phyloP scores from a whole-genome alignment of 2,113 vertebrate genomes.

The Sylvia atricapilla region DNA sequence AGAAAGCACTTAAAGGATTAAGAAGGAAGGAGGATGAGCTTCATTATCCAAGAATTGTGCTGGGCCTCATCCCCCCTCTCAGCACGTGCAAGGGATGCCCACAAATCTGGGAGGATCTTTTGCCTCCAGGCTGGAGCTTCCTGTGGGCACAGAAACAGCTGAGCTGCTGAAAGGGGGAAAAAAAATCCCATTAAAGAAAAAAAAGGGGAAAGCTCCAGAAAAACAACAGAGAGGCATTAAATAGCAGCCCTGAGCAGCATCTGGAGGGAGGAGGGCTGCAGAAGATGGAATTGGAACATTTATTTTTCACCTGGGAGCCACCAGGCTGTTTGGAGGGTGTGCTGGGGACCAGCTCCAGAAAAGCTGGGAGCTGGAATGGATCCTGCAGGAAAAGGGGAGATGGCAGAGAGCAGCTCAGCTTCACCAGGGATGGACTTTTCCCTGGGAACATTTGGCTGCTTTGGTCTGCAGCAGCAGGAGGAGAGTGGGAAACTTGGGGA shows the following conservation, averaged over 20 bases:
- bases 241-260: background rate
- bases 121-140: background rate
- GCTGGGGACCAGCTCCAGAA: background rate
- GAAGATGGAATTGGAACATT: background rate
- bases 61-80: background rate
- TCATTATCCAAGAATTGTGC: background rate
- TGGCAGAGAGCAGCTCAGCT: background rate
- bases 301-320: background rate
- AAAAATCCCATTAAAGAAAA: background rate
- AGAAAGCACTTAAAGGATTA: constrained; percentile 28
- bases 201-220: too few relatives aligned
- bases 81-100: background rate
- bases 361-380: background rate
- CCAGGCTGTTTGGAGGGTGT: background rate
- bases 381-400: background rate
- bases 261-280: background rate
- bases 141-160: background rate
- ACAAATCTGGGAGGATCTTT: background rate
- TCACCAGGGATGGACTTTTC: accelerated
- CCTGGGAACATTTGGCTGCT: accelerated
- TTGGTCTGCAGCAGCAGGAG: background rate
- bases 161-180: background rate
- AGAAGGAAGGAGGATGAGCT: background rate
- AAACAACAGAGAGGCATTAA: background rate
- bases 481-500: background rate